These are phyloP conservation scores for Bombus polaris DNA, from an alignment of 1,140 invertebrate species.

Conservation along the genomic window DNA sequence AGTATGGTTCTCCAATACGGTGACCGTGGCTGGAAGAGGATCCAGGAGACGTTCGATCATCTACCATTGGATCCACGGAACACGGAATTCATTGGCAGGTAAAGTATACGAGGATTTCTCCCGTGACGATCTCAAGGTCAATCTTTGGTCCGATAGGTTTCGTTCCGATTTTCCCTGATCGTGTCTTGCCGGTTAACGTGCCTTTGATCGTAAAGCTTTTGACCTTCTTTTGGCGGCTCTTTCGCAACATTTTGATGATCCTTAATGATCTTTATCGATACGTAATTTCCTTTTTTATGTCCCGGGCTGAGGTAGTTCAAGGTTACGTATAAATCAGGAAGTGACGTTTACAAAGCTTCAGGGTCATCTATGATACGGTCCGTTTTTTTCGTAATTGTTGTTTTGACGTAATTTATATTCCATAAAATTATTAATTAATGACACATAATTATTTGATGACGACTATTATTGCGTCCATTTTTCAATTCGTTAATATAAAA, in stretches of 20 bases:
- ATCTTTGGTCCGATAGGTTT: background rate
- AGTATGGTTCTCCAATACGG: background rate
- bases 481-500: background rate
- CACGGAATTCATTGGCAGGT: constrained; percentile 2
- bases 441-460: background rate
- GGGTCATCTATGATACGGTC: background rate
- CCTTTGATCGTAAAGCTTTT: background rate
- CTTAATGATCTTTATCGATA: too few species aligned
- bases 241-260: background rate
- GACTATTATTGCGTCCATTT: background rate
- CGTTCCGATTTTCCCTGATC: background rate
- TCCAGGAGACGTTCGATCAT: background rate
- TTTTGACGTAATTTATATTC: background rate
- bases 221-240: background rate
- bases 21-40: background rate
- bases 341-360: constrained; percentile 18
- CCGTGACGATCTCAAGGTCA: constrained; percentile 18
- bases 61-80: background rate
- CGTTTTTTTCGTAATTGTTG: background rate
- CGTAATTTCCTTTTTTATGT: background rate
- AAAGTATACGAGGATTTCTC: constrained; percentile 14
- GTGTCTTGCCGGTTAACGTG: too few species aligned
- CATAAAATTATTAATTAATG: background rate
- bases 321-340: constrained; percentile 14
- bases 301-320: constrained; percentile 3